These are phyloP conservation scores for Enteromius thamalakanensis DNA, from an alignment of 2,797 vertebrate species.

Conservation along the genomic window DNA sequence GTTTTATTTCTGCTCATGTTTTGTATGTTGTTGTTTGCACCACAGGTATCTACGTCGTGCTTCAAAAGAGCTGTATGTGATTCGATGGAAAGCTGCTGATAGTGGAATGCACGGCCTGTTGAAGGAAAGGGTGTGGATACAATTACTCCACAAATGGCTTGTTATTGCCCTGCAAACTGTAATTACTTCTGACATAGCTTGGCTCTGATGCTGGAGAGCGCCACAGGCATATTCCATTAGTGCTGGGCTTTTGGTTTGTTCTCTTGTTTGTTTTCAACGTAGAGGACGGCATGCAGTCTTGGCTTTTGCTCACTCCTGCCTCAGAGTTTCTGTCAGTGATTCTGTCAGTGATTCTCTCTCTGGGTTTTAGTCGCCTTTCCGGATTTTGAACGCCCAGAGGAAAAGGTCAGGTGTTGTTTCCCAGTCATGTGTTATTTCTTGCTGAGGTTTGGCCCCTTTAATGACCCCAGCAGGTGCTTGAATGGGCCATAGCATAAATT, in stretches of 20 bases:
- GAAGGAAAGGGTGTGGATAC: constrained; percentile 61
- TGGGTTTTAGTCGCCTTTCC: not conserved
- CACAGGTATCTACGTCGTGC: not conserved
- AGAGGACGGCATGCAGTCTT: not conserved
- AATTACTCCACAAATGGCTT: constrained; percentile 65
- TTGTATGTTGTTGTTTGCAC: not conserved
- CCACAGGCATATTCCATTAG: constrained; percentile 28
- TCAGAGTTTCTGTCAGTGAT: not conserved
- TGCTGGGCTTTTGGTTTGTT: not conserved
- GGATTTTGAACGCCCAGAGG: not conserved
- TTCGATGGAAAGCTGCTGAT: not conserved
- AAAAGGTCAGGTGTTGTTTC: constrained; percentile 7
- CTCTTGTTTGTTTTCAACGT: not conserved
- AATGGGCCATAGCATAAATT: not conserved
- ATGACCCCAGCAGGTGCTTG: constrained; percentile 27
- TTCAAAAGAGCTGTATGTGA: not conserved
- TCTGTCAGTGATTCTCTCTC: not conserved
- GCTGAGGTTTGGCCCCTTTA: not conserved
- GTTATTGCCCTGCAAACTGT: constrained; percentile 60
- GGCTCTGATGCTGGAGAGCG: constrained; percentile 14
- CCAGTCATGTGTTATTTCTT: constrained; percentile 24
- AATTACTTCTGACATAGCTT: constrained; percentile 63
- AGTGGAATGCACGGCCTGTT: constrained; percentile 56
- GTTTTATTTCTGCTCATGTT: not conserved
- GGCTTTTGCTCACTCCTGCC: not conserved